These are phyloP conservation scores for Eristalis tenax DNA, from an alignment of 2,888 invertebrate genomes.

Conservation along the genomic window DNA sequence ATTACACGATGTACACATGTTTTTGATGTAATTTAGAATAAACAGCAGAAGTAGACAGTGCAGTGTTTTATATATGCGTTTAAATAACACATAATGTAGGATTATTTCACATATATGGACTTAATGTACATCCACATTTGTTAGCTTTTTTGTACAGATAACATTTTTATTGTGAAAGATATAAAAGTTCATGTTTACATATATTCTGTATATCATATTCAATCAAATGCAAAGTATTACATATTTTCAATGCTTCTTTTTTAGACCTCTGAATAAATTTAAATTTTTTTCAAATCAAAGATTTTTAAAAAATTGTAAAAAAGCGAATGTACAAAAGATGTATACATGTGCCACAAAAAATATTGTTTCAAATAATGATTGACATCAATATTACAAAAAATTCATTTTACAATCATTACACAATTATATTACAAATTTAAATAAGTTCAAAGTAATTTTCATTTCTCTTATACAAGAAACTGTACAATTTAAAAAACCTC, in stretches of 20 bases:
- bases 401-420: too few relatives aligned
- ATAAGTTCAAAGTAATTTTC: neutral
- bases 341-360: neutral
- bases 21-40: conserved; percentile 34
- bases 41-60: conserved; percentile 55
- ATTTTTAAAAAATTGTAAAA: too few relatives aligned
- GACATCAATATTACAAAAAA: too few relatives aligned
- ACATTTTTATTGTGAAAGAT: neutral
- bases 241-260: neutral
- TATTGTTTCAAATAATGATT: neutral
- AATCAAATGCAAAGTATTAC: neutral
- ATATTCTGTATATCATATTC: neutral
- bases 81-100: neutral
- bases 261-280: neutral
- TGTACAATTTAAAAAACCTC: neutral
- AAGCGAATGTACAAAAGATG: neutral
- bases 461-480: neutral
- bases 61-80: conserved; percentile 46
- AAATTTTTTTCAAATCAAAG: neutral
- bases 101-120: neutral
- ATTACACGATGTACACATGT: neutral
- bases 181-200: neutral
- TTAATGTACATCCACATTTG: neutral
- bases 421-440: neutral
- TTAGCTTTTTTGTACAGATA: conserved; percentile 21